These are phyloP conservation scores for Genyomyrus donnyi DNA, from an alignment of 2,113 vertebrate species.

Conservation along the genomic window DNA sequence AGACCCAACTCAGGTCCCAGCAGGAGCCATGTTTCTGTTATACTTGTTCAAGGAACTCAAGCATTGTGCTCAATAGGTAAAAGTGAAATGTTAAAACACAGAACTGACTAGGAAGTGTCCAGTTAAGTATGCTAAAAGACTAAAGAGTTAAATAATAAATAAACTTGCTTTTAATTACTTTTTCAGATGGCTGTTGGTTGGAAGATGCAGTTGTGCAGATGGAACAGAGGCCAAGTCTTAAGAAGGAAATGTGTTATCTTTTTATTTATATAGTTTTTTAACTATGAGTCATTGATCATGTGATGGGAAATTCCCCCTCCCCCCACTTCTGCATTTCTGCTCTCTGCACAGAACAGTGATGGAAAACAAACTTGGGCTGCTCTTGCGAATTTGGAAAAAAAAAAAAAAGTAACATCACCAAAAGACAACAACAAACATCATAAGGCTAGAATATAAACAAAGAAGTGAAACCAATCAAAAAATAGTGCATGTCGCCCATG, in stretches of 20 bases:
- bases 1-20: neutral
- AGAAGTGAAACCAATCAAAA: neutral
- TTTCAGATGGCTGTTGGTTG: neutral
- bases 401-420: neutral
- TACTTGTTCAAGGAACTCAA: neutral
- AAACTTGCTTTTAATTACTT: neutral
- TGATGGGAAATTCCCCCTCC: slow-evolving; percentile 57
- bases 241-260: neutral
- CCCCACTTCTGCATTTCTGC: slow-evolving; percentile 34
- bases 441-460: neutral
- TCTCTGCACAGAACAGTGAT: slow-evolving; percentile 50
- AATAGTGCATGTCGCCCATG: neutral
- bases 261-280: slow-evolving; percentile 5
- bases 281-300: slow-evolving; percentile 49
- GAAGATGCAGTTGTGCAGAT: neutral
- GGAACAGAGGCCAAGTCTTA: neutral
- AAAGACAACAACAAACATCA: neutral
- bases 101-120: neutral
- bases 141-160: neutral
- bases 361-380: neutral
- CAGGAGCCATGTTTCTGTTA: neutral
- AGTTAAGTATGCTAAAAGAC: neutral
- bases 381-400: neutral
- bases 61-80: neutral
- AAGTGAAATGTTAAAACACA: neutral